Percentiles rank a stretch among this genome's conserved stretches.
Evolutionary conservation across 2,797 vertebrate genomes (phyloP).

Genomic region (Odontamblyopus rebecca): DNA sequence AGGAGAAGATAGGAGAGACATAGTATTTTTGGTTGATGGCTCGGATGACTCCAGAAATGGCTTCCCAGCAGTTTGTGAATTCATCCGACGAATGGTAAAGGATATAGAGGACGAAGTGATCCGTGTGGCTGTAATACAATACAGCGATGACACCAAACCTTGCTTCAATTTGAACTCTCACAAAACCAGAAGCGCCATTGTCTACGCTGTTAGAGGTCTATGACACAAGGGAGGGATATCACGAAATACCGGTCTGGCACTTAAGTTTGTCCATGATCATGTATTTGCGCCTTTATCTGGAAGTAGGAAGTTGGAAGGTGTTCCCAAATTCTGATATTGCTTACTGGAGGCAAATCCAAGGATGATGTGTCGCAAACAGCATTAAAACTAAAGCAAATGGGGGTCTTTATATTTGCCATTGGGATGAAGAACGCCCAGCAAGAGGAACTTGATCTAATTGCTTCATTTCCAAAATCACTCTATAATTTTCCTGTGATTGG

Average conservation of each 20-base stretch:
- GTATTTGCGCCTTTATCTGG: slow-evolving; percentile 70
- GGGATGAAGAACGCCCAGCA: slow-evolving; percentile 70
- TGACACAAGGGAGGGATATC: slow-evolving; percentile 72
- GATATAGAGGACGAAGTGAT: slow-evolving; percentile 67
- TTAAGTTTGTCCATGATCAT: slow-evolving; percentile 66
- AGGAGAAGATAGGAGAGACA: slow-evolving; percentile 70
- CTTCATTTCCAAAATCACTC: slow-evolving; percentile 68
- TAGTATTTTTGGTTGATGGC: slow-evolving; percentile 81
- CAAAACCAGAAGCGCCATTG: slow-evolving; percentile 67
- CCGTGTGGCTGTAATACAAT: slow-evolving; percentile 71
- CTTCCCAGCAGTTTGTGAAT: slow-evolving; percentile 73
- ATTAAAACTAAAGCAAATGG: slow-evolving; percentile 57
- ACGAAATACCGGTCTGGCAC: slow-evolving; percentile 74
- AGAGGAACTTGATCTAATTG: slow-evolving; percentile 69
- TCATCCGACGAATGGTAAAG: slow-evolving; percentile 74
- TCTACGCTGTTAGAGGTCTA: slow-evolving; percentile 72
- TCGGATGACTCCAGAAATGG: slow-evolving; percentile 76
- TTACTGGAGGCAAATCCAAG: slow-evolving; percentile 72
- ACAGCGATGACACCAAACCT: slow-evolving; percentile 63
- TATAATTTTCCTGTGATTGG: slow-evolving; percentile 71
- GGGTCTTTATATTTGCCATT: slow-evolving; percentile 69
- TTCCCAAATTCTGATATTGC: slow-evolving; percentile 76
- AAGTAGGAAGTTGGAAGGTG: slow-evolving; percentile 67
- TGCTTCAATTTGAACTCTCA: slow-evolving; percentile 73
- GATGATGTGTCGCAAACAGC: slow-evolving; percentile 70